Percentiles rank a stretch among this genome's conserved stretches.
Evolutionary conservation across 2,888 invertebrate species (phyloP).

Genomic region (Epinotia ramella): DNA sequence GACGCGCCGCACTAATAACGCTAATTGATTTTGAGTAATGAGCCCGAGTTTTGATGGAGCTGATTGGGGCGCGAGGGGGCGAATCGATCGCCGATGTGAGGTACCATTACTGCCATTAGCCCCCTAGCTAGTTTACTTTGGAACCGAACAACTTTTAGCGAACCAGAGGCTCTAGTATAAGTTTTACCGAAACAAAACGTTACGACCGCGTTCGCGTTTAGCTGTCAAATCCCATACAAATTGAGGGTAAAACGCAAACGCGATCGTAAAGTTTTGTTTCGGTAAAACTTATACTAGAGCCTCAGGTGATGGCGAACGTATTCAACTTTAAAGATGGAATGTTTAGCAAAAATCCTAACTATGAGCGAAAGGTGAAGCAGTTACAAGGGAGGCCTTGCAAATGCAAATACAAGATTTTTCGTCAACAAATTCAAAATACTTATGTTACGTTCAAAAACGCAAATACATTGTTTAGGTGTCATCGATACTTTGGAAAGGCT

Average conservation of each 20-base stretch:
- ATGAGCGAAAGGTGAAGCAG: neutral
- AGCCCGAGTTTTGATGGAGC: conserved; percentile 84
- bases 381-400: neutral
- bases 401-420: too few species aligned
- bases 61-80: conserved; percentile 73
- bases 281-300: too few species aligned
- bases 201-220: too few species aligned
- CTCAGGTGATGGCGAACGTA: conserved; percentile 8
- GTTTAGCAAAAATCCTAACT: neutral
- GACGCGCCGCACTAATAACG: conserved; percentile 85
- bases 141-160: conserved; percentile 20
- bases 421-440: too few species aligned
- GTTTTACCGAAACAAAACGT: too few species aligned
- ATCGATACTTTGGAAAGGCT: too few species aligned
- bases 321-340: conserved; percentile 8
- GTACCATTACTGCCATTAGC: conserved; percentile 41
- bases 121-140: conserved; percentile 17
- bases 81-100: conserved; percentile 64
- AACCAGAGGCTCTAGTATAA: too few species aligned
- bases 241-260: too few species aligned
- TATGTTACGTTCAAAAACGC: too few species aligned
- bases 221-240: too few species aligned
- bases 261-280: too few species aligned
- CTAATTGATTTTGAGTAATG: conserved; percentile 86
- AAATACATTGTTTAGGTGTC: too few species aligned